These are phyloP conservation scores for Dallia pectoralis DNA, from an alignment of 2,797 vertebrate species.

Conservation along the genomic window DNA sequence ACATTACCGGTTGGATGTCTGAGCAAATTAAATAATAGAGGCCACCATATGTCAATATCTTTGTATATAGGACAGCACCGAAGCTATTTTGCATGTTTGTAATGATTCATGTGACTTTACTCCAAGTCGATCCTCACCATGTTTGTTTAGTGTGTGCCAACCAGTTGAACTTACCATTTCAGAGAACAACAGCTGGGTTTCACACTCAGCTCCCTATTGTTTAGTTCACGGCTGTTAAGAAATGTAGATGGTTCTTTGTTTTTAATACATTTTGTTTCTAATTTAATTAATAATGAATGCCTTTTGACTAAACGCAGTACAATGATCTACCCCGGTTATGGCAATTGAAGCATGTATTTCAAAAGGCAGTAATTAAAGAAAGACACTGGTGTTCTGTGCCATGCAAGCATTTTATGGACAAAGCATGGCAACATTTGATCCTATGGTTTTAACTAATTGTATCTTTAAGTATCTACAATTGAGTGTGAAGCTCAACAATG, in stretches of 20 bases:
- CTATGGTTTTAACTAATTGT: too few species aligned
- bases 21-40: neutral
- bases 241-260: slow-evolving; percentile 12
- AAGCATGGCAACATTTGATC: too few species aligned
- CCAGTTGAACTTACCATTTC: neutral
- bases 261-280: slow-evolving; percentile 4
- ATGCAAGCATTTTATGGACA: too few species aligned
- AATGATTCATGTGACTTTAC: neutral
- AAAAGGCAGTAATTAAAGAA: too few species aligned
- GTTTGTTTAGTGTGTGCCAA: neutral
- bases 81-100: slow-evolving; percentile 4
- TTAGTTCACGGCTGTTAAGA: neutral
- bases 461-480: too few species aligned
- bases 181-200: slow-evolving; percentile 2
- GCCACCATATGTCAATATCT: neutral
- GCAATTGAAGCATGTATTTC: slow-evolving; percentile 13
- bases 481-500: too few species aligned
- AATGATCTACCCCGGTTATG: slow-evolving; percentile 15
- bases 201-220: neutral
- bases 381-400: too few species aligned
- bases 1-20: neutral
- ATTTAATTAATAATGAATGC: neutral
- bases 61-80: neutral
- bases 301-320: slow-evolving; percentile 51
- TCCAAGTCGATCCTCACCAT: neutral